phyloP scores from a whole-genome alignment of 2,888 invertebrate species.

The Callosobruchus maculatus region DNA sequence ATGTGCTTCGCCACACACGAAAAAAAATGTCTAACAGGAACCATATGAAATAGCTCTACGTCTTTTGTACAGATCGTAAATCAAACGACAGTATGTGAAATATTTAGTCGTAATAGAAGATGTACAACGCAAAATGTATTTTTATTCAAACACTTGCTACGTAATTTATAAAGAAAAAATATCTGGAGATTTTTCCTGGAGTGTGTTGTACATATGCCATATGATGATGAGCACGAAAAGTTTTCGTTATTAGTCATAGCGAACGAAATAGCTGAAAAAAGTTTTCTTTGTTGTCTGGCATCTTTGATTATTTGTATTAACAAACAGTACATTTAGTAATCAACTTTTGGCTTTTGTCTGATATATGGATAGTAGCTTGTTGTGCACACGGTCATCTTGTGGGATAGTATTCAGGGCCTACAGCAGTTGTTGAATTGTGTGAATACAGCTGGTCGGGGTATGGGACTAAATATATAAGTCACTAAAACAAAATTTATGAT shows the following conservation, averaged over 20 bases:
- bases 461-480: too few relatives aligned
- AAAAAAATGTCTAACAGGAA: not conserved
- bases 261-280: not conserved
- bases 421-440: too few relatives aligned
- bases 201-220: not conserved
- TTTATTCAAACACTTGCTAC: not conserved
- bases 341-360: too few relatives aligned
- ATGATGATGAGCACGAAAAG: not conserved
- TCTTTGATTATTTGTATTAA: not conserved
- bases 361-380: too few relatives aligned
- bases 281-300: not conserved
- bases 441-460: too few relatives aligned
- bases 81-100: not conserved
- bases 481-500: too few relatives aligned
- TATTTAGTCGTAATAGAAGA: not conserved
- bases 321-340: too few relatives aligned
- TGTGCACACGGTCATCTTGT: too few relatives aligned
- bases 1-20: not conserved
- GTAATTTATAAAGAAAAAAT: not conserved
- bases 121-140: not conserved
- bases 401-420: too few relatives aligned
- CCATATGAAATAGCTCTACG: not conserved
- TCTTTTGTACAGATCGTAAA: not conserved
- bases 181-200: not conserved
- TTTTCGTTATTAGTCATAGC: not conserved